Conservation (phyloP, 2,113 vertebrate genomes). For the Mesocricetus auratus region DNA sequence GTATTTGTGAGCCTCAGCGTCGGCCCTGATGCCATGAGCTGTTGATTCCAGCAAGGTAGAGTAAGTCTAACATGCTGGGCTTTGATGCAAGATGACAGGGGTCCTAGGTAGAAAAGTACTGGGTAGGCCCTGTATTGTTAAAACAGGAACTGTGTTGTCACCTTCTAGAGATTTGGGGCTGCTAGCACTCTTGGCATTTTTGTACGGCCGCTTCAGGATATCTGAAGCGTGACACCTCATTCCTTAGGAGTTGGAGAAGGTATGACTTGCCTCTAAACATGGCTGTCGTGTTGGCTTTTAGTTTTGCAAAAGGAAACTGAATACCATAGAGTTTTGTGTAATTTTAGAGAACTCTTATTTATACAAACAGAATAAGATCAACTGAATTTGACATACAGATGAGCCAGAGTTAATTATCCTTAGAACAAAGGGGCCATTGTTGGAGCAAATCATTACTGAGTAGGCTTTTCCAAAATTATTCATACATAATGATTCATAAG, state of each 20-base stretch:
- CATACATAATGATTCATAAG: background rate
- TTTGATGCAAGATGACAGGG: background rate
- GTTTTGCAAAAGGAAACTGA: background rate
- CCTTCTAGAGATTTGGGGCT: background rate
- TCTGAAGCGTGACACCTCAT: background rate
- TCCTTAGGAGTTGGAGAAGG: background rate
- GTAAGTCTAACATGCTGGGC: background rate
- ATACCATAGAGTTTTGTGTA: background rate
- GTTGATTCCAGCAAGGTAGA: background rate
- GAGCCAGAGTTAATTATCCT: constrained; percentile 37
- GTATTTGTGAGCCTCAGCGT: background rate
- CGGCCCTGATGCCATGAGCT: background rate
- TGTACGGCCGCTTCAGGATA: background rate
- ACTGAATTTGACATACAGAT: constrained; percentile 8
- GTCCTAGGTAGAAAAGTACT: background rate
- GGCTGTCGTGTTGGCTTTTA: background rate
- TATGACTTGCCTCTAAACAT: background rate
- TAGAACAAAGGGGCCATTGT: background rate
- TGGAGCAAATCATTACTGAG: background rate
- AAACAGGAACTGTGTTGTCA: background rate
- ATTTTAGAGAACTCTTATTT: constrained; percentile 48
- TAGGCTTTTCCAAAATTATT: constrained; percentile 39
- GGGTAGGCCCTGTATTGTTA: background rate
- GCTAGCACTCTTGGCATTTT: background rate
- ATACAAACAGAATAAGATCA: constrained; percentile 11